phyloP scores from a whole-genome alignment of 2,797 vertebrate genomes.

The Bradypodion ventrale region DNA sequence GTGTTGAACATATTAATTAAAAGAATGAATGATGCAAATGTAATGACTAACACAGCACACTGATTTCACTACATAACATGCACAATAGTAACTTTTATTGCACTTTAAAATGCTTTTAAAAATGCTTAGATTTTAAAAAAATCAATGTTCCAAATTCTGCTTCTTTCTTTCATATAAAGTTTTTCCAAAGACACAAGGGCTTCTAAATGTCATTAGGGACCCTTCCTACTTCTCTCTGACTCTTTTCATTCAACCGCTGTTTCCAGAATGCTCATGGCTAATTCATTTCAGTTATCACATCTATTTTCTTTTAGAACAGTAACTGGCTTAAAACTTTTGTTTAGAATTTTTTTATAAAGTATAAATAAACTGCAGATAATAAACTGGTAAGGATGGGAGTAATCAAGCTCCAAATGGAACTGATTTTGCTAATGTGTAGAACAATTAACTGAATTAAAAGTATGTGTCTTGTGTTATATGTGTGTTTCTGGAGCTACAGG shows the following conservation, averaged over 20 bases:
- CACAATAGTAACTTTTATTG: too few species aligned
- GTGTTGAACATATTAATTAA: too few species aligned
- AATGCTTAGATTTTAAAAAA: too few species aligned
- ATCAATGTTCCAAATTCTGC: too few species aligned
- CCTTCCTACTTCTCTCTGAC: too few species aligned
- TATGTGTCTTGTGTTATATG: background rate
- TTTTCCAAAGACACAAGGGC: background rate
- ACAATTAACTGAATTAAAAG: slow-evolving; percentile 17
- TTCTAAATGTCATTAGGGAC: background rate
- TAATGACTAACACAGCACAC: too few species aligned
- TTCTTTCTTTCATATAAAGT: too few species aligned
- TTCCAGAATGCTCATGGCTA: background rate
- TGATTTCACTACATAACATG: too few species aligned
- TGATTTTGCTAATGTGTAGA: background rate
- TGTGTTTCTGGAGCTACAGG: background rate
- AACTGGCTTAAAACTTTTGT: background rate
- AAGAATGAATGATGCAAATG: too few species aligned
- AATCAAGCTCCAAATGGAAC: background rate
- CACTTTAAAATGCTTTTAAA: too few species aligned
- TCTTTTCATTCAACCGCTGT: background rate
- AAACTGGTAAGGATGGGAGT: background rate
- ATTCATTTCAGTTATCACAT: too few species aligned
- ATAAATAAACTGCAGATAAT: background rate
- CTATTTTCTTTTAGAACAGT: background rate
- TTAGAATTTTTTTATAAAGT: background rate